Conservation (phyloP, 2,113 vertebrate genomes). For the human region GRCh38 chr4:82707001-82707500, state of each 20-base stretch:
- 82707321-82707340: neutral
- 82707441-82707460: neutral
- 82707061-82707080: neutral
- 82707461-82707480: neutral
- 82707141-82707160: neutral
- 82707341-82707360: neutral
- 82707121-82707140: neutral
- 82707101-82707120: neutral
- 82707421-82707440: neutral
- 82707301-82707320: neutral
- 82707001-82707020: neutral
- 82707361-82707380: neutral
- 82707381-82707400: neutral
- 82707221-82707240: neutral
- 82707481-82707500: neutral
- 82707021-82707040: conserved; percentile 1
- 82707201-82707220: neutral
- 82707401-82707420: neutral
- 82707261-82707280: neutral
- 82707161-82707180: neutral
- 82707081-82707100: neutral
- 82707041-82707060: neutral
- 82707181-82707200: neutral
- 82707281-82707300: neutral
- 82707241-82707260: neutral